These are phyloP conservation scores for Arctocebus calabarensis DNA, from an alignment of 2,797 vertebrate genomes.

Conservation along the genomic window DNA sequence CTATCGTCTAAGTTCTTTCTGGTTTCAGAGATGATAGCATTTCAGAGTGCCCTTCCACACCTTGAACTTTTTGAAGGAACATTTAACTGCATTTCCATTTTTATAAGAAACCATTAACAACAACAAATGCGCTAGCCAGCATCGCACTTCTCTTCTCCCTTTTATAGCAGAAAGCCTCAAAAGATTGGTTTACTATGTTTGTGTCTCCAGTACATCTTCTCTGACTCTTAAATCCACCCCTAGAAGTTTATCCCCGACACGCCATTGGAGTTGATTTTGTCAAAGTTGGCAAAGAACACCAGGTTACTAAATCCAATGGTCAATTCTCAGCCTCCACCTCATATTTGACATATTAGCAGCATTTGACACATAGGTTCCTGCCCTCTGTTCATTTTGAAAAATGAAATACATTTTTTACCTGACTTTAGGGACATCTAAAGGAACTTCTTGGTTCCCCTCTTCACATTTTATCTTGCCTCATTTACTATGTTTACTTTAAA, in stretches of 20 bases:
- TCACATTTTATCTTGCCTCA: not conserved
- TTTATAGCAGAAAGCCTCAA: not conserved
- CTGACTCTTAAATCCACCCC: not conserved
- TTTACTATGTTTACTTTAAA: not conserved
- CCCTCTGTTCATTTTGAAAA: not conserved
- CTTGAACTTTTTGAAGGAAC: not conserved
- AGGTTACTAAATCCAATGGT: not conserved
- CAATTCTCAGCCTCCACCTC: not conserved
- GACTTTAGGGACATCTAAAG: not conserved
- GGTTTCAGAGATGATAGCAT: not conserved
- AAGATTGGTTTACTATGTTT: not conserved
- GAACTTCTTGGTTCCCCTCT: not conserved
- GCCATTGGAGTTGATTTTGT: not conserved
- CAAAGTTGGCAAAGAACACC: not conserved
- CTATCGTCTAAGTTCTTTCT: not conserved
- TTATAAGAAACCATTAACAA: not conserved
- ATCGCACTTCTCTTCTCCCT: not conserved
- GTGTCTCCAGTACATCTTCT: not conserved
- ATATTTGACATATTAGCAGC: not conserved
- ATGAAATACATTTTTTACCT: not conserved
- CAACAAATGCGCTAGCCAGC: not conserved
- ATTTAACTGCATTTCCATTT: not conserved
- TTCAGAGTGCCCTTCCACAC: not conserved
- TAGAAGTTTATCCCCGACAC: not conserved
- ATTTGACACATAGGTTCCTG: not conserved